Evolutionary conservation across 2,797 vertebrate genomes (phyloP), one percentile per base, ranked within the genome.

Genomic region (Spheniscus humboldti): DNA sequence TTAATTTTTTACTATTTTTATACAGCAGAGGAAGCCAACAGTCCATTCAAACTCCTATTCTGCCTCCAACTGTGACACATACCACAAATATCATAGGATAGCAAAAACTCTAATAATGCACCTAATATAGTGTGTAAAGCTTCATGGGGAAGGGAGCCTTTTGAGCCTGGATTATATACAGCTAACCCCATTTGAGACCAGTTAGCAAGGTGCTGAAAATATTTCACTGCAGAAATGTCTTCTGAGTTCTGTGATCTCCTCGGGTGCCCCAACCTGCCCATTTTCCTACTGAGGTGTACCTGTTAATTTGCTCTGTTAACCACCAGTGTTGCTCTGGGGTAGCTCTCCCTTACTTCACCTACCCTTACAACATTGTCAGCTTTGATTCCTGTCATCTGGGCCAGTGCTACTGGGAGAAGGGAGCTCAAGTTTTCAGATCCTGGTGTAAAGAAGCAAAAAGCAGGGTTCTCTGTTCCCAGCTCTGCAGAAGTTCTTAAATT

Each of bases 311-410:
- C 28, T 60, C 8, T 53, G 8, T 25, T 79, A 62, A 27, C 4
- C 5, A 41, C 6, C 20, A 18, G 2, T 9, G 13, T 14, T 62
- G 6, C 28, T 74, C 53, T 30, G 16, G 27, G 7, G 3, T 37
- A 45, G 17, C 6, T 47, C 11, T 76, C 9, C 6, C 31, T 16
- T 52, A 7, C 9, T 60, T 86, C 18, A 31, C 5, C 8, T 15
- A 9, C 7, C 18, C 9, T 45, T 45, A 9, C 8, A 5, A 0
- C 7, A 6, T 20, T 27, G 0, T 10, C 47, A 8, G 3, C 22
- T 78, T 71, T 60, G 24, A 67, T 55, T 71, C 27, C 27, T 19
- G 33, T 30, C 11, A 12, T 12, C 24, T 50, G 31, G 11, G 7
- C 8, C 13, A 9, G 15, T 11, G 8, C 4, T n/a, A 1, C 1